phyloP scores from a whole-genome alignment of 2,113 vertebrate species.

The Peromyscus maniculatus region DNA sequence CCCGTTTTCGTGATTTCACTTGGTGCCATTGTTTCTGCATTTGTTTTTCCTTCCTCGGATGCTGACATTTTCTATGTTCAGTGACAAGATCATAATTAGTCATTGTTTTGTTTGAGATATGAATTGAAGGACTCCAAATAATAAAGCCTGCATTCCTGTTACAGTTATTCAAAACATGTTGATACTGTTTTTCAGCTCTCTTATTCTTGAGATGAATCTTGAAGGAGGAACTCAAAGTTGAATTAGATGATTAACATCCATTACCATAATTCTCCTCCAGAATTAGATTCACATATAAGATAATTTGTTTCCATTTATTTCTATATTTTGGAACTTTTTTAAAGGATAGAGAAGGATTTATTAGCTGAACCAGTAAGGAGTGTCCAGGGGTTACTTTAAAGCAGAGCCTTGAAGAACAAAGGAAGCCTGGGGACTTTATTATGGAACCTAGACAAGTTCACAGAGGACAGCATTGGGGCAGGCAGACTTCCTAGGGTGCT shows the following conservation, averaged over 20 bases:
- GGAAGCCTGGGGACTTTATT: not conserved
- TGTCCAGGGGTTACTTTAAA: not conserved
- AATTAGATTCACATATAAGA: not conserved
- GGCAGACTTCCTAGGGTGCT: not conserved
- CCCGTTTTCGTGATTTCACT: constrained; percentile 27
- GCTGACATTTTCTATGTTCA: not conserved
- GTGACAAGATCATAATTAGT: constrained; percentile 17
- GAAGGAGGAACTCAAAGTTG: not conserved
- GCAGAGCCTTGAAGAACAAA: not conserved
- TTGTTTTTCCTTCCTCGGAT: not conserved
- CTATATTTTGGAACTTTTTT: not conserved
- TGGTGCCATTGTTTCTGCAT: not conserved
- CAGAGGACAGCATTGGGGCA: not conserved
- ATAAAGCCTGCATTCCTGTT: not conserved
- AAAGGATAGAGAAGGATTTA: not conserved
- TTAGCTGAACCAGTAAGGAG: not conserved
- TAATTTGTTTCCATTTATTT: constrained; percentile 40
- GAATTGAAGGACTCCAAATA: not conserved
- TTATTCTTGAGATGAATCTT: not conserved
- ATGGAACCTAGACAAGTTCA: not conserved
- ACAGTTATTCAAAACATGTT: constrained; percentile 36
- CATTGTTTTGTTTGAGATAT: constrained; percentile 39
- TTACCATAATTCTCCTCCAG: not conserved
- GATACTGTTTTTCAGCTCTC: not conserved
- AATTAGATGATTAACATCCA: not conserved